phyloP scores from a whole-genome alignment of 2,113 vertebrate species.

The Crotalus helleri region DNA sequence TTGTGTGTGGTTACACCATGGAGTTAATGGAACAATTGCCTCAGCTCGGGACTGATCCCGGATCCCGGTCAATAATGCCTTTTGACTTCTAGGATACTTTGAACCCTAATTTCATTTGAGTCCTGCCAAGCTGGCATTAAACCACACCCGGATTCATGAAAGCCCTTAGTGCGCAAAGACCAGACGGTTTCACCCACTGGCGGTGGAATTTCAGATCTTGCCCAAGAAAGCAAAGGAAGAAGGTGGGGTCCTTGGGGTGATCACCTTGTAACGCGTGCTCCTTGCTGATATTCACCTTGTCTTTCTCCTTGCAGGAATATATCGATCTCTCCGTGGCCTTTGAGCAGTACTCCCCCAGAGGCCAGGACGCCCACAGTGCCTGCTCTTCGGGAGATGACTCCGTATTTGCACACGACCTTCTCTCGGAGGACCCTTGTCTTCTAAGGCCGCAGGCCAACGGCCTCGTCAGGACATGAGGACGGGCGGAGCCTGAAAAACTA shows the following conservation, averaged over 20 bases:
- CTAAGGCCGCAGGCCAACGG: conserved; percentile 76
- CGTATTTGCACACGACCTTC: conserved; percentile 90
- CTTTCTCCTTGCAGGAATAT: conserved; percentile 74
- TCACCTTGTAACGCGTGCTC: neutral
- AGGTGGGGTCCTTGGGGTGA: neutral
- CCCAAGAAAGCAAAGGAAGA: accelerated
- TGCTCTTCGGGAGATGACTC: conserved; percentile 95
- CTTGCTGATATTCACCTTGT: neutral
- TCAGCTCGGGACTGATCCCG: neutral
- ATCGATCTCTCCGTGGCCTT: conserved; percentile 94
- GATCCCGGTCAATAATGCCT: neutral
- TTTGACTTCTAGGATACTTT: too few relatives aligned
- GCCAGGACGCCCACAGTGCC: conserved; percentile 93
- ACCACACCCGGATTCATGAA: neutral
- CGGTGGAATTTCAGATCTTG: neutral
- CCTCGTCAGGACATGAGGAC: conserved; percentile 77
- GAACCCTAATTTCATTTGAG: neutral
- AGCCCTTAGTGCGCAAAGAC: too few relatives aligned
- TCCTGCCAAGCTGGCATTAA: neutral
- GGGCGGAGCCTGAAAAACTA: accelerated
- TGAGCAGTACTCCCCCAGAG: conserved; percentile 92
- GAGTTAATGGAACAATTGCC: neutral
- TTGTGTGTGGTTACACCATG: neutral
- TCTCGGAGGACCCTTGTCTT: conserved; percentile 86
- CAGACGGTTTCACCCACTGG: neutral